Evolutionary conservation across 2,888 invertebrate species (phyloP).

Genomic region (Synanthedon myopaeformis): DNA sequence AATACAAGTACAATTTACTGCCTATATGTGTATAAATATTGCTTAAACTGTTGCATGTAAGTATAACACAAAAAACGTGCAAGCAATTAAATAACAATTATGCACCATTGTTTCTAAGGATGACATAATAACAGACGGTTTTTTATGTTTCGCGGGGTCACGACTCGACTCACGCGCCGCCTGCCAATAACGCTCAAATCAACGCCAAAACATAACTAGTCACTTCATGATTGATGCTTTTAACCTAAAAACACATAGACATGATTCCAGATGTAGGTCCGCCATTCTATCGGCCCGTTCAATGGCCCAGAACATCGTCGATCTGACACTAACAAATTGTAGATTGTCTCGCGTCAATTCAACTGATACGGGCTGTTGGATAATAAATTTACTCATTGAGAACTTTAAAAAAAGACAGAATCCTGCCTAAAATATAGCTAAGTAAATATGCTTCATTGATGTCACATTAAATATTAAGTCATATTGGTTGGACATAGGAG

Average conservation of each 20-base stretch:
- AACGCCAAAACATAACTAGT: slow-evolving; percentile 14
- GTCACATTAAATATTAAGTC: too few species aligned
- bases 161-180: slow-evolving; percentile 1
- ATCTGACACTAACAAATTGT: slow-evolving; percentile 29
- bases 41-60: neutral
- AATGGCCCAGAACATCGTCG: slow-evolving; percentile 18
- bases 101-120: neutral
- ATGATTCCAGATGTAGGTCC: slow-evolving; percentile 18
- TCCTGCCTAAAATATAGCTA: slow-evolving; percentile 21
- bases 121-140: neutral
- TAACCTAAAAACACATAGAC: slow-evolving; percentile 24
- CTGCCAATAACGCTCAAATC: slow-evolving; percentile 13
- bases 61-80: neutral
- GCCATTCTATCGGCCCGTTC: slow-evolving; percentile 13
- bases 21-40: too few species aligned
- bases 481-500: too few species aligned
- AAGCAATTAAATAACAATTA: neutral
- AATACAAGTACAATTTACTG: too few species aligned
- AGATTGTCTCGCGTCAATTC: slow-evolving; percentile 15
- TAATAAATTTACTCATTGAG: too few species aligned
- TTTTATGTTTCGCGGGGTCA: slow-evolving; percentile 2
- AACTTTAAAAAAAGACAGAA: slow-evolving; percentile 18
- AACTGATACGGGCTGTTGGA: slow-evolving; percentile 1
- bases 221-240: slow-evolving; percentile 29
- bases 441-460: slow-evolving; percentile 7